Conservation (phyloP, 1,140 invertebrate species). For the Nasonia giraulti region DNA sequence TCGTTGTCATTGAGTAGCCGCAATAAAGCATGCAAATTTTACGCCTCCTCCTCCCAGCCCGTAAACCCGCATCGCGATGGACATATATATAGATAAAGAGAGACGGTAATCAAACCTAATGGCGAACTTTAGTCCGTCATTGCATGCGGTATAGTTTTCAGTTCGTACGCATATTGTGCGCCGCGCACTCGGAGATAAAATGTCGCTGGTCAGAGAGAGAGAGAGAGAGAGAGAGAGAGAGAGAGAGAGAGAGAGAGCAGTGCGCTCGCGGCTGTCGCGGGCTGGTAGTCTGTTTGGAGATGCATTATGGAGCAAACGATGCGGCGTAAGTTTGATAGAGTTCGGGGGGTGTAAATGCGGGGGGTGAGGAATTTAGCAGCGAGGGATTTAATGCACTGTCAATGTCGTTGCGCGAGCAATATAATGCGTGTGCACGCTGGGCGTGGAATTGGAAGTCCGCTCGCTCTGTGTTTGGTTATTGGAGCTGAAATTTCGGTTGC, state of each 20-base stretch:
- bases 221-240: background rate
- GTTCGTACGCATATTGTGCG: constrained; percentile 21
- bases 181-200: constrained; percentile 18
- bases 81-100: background rate
- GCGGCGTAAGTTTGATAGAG: no score
- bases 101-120: constrained; percentile 28
- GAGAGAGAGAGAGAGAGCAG: background rate
- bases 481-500: no score
- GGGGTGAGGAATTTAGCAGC: no score
- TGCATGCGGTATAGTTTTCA: constrained; percentile 36
- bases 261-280: no score
- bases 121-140: constrained; percentile 44
- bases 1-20: constrained; percentile 47
- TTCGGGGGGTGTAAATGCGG: no score
- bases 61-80: background rate
- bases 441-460: no score
- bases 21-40: constrained; percentile 60
- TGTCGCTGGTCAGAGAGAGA: background rate
- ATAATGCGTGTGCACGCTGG: no score
- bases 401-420: background rate
- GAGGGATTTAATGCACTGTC: background rate
- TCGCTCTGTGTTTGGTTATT: no score
- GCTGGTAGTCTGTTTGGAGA: no score
- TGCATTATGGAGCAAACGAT: no score
- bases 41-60: background rate